Conservation (phyloP, 2,113 vertebrate species). For the Macrotis lagotis region DNA sequence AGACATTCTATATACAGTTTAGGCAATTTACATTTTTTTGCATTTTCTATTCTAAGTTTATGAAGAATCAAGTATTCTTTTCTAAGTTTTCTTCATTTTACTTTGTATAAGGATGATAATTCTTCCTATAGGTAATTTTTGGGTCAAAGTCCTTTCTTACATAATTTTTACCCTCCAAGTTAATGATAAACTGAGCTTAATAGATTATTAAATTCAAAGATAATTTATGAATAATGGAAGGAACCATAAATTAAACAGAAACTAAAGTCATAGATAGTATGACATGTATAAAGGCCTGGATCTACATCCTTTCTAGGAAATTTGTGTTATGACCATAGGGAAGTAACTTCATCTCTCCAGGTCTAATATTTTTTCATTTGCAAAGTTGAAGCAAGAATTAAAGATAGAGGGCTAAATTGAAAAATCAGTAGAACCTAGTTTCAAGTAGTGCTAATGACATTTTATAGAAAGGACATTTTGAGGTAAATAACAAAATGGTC, state of each 20-base stretch:
- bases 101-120: not conserved
- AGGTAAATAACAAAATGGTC: not conserved
- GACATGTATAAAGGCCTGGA: not conserved
- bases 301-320: not conserved
- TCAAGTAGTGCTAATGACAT: not conserved
- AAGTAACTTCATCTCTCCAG: not conserved
- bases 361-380: not conserved
- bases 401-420: not conserved
- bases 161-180: not conserved
- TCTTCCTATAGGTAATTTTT: not conserved
- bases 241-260: not conserved
- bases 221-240: not conserved
- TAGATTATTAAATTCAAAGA: not conserved
- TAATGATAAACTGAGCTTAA: not conserved
- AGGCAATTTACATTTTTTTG: not conserved
- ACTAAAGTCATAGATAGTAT: not conserved
- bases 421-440: not conserved
- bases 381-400: not conserved
- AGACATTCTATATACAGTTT: not conserved
- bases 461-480: not conserved
- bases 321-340: not conserved
- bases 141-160: not conserved
- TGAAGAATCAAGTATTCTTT: not conserved
- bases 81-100: not conserved
- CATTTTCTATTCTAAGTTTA: not conserved